phyloP scores from a whole-genome alignment of 1,140 invertebrate species.

The Alviniconcha marisindica region DNA sequence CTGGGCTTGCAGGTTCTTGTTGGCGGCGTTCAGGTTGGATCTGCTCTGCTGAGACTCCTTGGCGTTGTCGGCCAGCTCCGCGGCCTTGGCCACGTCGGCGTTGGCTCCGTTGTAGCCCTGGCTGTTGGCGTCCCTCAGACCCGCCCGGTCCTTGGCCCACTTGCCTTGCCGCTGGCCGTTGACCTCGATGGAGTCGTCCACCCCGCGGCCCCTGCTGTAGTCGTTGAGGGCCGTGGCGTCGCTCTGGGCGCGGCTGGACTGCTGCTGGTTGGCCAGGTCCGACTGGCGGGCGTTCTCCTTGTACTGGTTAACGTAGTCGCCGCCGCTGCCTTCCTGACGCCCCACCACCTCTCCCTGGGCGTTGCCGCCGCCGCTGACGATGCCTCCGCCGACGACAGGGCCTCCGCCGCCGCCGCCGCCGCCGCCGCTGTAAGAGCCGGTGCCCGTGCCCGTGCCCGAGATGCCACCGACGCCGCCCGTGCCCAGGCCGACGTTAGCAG shows the following conservation, averaged over 20 bases:
- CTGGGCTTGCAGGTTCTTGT: slow-evolving; percentile 28
- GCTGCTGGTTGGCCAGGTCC: slow-evolving; percentile 24
- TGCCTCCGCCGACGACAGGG: background rate
- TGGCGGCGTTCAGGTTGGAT: slow-evolving; percentile 19
- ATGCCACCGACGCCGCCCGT: background rate
- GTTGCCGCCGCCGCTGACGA: slow-evolving; percentile 6
- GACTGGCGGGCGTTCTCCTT: slow-evolving; percentile 19
- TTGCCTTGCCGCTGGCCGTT: slow-evolving; percentile 21
- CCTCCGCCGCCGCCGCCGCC: background rate
- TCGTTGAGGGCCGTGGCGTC: slow-evolving; percentile 34
- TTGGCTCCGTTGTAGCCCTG: slow-evolving; percentile 34
- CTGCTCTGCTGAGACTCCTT: background rate
- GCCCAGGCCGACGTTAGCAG: background rate
- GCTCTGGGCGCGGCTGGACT: slow-evolving; percentile 12
- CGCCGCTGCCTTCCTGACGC: slow-evolving; percentile 29
- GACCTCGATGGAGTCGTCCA: slow-evolving; percentile 33
- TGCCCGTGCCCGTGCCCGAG: background rate
- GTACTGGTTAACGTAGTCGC: slow-evolving; percentile 21
- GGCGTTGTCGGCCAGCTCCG: slow-evolving; percentile 3
- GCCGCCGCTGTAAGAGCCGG: background rate
- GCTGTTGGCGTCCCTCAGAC: slow-evolving; percentile 21
- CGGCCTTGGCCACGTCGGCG: slow-evolving; percentile 20
- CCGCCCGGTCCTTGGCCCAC: slow-evolving; percentile 29
- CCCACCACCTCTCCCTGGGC: background rate
- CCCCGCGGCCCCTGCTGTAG: slow-evolving; percentile 23